These are phyloP conservation scores for Ectemnius cavifrons DNA, from an alignment of 2,888 invertebrate genomes.

Conservation along the genomic window DNA sequence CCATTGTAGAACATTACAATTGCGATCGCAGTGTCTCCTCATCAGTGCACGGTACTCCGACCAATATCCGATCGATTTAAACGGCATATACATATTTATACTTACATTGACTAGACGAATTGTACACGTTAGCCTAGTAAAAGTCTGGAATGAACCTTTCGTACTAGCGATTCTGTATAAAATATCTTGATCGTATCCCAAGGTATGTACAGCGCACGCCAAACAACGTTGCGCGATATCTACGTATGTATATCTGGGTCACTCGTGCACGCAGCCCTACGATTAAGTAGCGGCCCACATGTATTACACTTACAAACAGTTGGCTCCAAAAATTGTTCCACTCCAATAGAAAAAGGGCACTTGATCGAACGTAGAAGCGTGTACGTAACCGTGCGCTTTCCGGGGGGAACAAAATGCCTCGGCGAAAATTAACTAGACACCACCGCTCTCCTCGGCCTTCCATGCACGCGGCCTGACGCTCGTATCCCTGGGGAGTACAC, in stretches of 20 bases:
- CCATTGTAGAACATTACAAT: too few relatives aligned
- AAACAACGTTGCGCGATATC: constrained; percentile 36
- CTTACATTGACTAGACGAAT: constrained; percentile 64
- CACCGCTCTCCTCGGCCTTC: constrained; percentile 16
- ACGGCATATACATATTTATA: constrained; percentile 58
- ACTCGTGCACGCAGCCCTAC: constrained; percentile 33
- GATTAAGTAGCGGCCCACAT: constrained; percentile 17
- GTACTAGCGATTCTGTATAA: constrained; percentile 74
- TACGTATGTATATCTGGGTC: constrained; percentile 41
- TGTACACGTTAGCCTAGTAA: constrained; percentile 62
- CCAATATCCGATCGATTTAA: constrained; percentile 39
- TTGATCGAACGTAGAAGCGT: constrained; percentile 69
- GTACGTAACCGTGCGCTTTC: constrained; percentile 32
- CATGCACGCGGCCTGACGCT: constrained; percentile 11
- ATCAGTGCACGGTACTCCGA: constrained; percentile 62
- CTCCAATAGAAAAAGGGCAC: constrained; percentile 73
- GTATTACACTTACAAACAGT: constrained; percentile 32
- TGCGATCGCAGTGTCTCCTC: constrained; percentile 9
- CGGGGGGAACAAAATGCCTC: constrained; percentile 16
- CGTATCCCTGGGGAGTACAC: background rate
- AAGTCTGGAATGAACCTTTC: constrained; percentile 59
- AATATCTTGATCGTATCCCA: constrained; percentile 71
- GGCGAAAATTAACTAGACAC: constrained; percentile 16
- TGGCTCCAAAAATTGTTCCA: constrained; percentile 56
- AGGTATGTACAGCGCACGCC: constrained; percentile 67